These are phyloP conservation scores for Blastomussa wellsi DNA, from an alignment of 92 coral and sea anemone genomes.

Conservation along the genomic window DNA sequence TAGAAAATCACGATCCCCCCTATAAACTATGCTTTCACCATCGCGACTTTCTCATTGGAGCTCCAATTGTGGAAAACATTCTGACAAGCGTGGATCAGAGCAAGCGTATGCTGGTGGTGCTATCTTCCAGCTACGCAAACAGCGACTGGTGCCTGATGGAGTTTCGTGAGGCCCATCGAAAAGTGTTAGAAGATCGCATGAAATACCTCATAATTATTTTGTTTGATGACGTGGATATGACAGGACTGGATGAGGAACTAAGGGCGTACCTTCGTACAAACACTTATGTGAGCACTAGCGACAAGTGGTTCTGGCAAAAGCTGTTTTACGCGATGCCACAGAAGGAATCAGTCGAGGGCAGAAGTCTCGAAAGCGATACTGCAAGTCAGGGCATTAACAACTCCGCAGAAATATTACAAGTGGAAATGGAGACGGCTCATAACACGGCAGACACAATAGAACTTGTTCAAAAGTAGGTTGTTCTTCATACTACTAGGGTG, in stretches of 20 bases:
- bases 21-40: conserved; percentile 72
- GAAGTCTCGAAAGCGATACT: background rate
- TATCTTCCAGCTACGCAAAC: conserved; percentile 61
- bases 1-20: conserved; percentile 64
- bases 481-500: too few relatives aligned
- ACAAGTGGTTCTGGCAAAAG: conserved; percentile 82
- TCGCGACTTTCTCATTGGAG: conserved; percentile 74
- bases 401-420: background rate
- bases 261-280: conserved; percentile 67
- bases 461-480: background rate
- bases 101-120: conserved; percentile 74
- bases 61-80: conserved; percentile 67
- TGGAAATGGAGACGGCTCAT: background rate
- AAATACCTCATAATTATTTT: conserved; percentile 71
- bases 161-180: conserved; percentile 81
- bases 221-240: conserved; percentile 64
- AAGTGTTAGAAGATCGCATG: conserved; percentile 62
- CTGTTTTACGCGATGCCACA: conserved; percentile 71
- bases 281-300: conserved; percentile 61
- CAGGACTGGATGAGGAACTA: conserved; percentile 60
- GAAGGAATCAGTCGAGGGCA: background rate
- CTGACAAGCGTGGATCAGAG: conserved; percentile 62
- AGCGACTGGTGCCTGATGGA: conserved; percentile 88
- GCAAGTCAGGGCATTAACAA: background rate
- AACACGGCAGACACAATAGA: background rate